Evolutionary conservation across 2,888 invertebrate species (phyloP).

Genomic region (Panzeria rudis): DNA sequence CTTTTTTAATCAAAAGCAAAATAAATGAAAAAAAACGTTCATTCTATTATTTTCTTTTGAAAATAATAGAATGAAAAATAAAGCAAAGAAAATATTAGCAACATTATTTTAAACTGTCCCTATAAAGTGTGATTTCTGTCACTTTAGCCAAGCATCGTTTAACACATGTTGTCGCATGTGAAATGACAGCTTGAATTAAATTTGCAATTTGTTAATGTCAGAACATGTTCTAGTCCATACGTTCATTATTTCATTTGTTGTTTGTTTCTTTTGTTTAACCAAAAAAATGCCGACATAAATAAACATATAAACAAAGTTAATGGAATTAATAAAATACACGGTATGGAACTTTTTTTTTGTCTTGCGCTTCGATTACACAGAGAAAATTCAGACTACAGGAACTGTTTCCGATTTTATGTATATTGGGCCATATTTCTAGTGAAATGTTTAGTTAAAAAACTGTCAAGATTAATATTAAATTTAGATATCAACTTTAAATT

Average conservation of each 20-base stretch:
- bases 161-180: slow-evolving; percentile 72
- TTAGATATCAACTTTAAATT: no score
- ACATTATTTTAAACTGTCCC: slow-evolving; percentile 60
- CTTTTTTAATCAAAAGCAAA: neutral
- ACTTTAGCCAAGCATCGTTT: slow-evolving; percentile 72
- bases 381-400: no score
- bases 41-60: neutral
- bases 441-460: no score
- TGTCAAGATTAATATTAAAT: no score
- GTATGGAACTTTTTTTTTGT: neutral
- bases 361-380: no score
- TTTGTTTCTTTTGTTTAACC: slow-evolving; percentile 29
- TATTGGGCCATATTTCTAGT: no score
- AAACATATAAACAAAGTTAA: slow-evolving; percentile 26
- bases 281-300: slow-evolving; percentile 40
- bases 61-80: neutral
- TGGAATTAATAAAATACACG: slow-evolving; percentile 47
- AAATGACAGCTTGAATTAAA: slow-evolving; percentile 79
- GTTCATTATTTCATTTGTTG: slow-evolving; percentile 8
- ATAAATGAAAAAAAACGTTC: neutral
- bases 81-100: slow-evolving; percentile 22
- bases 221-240: slow-evolving; percentile 36
- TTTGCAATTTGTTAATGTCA: slow-evolving; percentile 82
- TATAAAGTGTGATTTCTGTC: slow-evolving; percentile 73
- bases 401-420: no score